Evolutionary conservation across 2,113 vertebrate species (phyloP).

Genomic region (Salvelinus alpinus): DNA sequence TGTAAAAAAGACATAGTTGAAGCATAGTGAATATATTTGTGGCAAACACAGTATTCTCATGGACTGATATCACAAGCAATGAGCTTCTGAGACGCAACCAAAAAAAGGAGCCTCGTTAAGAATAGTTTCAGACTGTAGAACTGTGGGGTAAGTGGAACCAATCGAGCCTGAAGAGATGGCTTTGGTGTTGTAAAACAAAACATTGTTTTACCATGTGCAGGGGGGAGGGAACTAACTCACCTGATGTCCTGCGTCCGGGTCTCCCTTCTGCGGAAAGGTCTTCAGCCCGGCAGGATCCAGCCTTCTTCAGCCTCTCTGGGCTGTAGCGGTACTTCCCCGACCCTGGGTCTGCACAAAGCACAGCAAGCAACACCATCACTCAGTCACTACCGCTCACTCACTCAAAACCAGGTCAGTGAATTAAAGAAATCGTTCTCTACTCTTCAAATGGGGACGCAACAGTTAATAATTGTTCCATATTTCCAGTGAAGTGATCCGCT

Average conservation of each 20-base stretch:
- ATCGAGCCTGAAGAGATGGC: neutral
- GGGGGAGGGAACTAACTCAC: constrained; percentile 64
- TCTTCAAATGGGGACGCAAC: too few relatives aligned
- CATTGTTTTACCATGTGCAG: too few relatives aligned
- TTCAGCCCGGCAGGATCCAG: constrained; percentile 70
- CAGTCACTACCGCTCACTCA: neutral
- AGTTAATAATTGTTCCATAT: neutral
- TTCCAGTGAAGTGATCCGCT: neutral
- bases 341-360: constrained; percentile 54
- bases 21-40: too few relatives aligned
- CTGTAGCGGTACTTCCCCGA: constrained; percentile 82
- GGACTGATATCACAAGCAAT: too few relatives aligned
- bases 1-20: constrained; percentile 6
- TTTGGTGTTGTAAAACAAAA: too few relatives aligned
- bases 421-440: too few relatives aligned
- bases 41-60: too few relatives aligned
- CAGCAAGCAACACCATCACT: neutral
- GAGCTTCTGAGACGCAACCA: too few relatives aligned
- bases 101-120: too few relatives aligned
- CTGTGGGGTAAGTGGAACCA: neutral
- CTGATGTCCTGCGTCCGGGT: constrained; percentile 85
- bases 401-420: too few relatives aligned
- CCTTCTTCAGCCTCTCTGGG: constrained; percentile 86
- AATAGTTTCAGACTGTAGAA: too few relatives aligned
- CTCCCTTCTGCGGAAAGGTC: constrained; percentile 62